Evolutionary conservation across 2,888 invertebrate species (phyloP), one percentile per base, ranked within the genome.

Genomic region (Aleiodes alternator): DNA sequence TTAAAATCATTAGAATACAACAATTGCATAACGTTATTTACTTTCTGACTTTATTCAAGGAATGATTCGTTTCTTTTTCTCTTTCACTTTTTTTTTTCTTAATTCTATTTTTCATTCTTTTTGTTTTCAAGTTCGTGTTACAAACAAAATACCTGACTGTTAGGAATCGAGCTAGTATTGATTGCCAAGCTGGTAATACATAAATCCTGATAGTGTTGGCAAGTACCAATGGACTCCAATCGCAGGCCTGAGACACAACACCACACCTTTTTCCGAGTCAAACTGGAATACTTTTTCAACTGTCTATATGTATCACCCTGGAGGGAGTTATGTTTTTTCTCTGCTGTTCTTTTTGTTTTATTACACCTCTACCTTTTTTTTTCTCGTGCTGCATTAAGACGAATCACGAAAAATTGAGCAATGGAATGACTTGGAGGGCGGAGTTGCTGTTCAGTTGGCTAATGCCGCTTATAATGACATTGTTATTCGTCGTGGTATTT

Each of bases 101-200:
- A 23, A 29, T 38, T 59, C 69, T 69, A 68, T 56, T 57, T 51
- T 31, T 31, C 4, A 43, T n/a, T 57, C 16, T 66, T 64, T 72
- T 61, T 51, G 51, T 61, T 16, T n/a, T 61, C 64, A 38, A 12
- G 14, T 43, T 70, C 79, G 75, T 78, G 81, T 79, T 81, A 82
- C 73, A 50, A 84, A 87, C 83, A 82, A 84, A 86, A 85, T 84
- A 82, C 79, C 81, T 78, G 80, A 79, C 81, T 80, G 83, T 84
- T 83, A 55, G 55, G 43, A 81, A 81, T 82, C 79, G 80, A 73
- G 73, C 78, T 75, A 78, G 79, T 85, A 85, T 86, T 81, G 85
- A 84, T 85, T 82, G 82, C 82, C 81, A 78, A 16, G 82, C 81
- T 73, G 80, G 80, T 80, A 43, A 82, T 81, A 83, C 83, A 84